Base-by-base conservation (phyloP, 2,888 invertebrate species). In the Caenorhabditis macrosperma region DNA sequence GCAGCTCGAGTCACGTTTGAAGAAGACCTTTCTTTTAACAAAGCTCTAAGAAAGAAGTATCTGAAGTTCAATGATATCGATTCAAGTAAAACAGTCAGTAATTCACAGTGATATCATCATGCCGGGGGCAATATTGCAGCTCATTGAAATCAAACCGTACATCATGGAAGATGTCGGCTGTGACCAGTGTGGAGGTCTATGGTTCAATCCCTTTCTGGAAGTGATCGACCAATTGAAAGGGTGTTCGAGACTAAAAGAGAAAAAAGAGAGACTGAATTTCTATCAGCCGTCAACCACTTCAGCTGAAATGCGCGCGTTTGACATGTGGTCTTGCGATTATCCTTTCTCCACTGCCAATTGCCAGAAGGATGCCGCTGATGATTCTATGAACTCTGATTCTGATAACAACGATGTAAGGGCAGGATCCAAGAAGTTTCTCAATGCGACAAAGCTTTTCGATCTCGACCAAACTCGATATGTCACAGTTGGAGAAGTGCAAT, bases 161-260 rank as follows among this genome's bases (percentile, higher is more conserved):
- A 67, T 81, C 12, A 67, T 81, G 71, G 81, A 81, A 67, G 76
- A 81, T 30, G 66, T 76, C 7, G 76, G 74, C 26, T 81, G 81
- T 48, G 81, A 81, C 52, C 64, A 81, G 26, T 81, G 81, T 20
- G 81, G 81, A 10, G 81, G 81, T 30, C 76, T 81, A 10, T 81
- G 81, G 81, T 76, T 67, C 67, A 81, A 81, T 52, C 81, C 81
- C 15, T 69, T 72, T 17, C 6, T 71, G 1, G 75, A 69, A 33
- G 20, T 75, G n/a, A 60, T 54, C 15, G 64, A 69, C 22, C 66
- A 69, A n/a, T 35, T 80, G 54, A 48, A 35, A 12, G 24, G n/a
- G 26, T 60, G 35, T 15, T 17, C 38, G 3, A 6, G 15, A 12
- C 9, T 15, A 12, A 33, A 7, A 5, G 10, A 33, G 15, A n/a